These are phyloP conservation scores for Cassiopea andromeda DNA, from an alignment of 30 jellyfish, hydroid and myxozoan genomes.

Conservation along the genomic window DNA sequence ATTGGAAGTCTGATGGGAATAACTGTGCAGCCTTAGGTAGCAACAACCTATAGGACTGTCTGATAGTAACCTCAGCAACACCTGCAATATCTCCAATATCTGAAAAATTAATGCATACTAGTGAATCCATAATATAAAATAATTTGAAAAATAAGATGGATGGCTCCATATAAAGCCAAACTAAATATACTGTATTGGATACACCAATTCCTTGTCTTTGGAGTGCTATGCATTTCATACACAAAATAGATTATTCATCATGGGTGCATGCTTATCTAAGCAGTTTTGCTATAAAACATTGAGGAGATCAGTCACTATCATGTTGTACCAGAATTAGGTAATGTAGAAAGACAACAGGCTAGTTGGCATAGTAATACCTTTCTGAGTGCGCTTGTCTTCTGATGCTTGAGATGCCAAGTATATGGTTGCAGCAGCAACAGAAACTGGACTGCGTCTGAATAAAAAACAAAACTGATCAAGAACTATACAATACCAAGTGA, in stretches of 20 bases:
- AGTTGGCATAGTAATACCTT: slow-evolving; percentile 46
- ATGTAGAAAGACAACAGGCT: neutral
- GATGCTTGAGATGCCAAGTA: slow-evolving; percentile 98
- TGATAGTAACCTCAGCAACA: slow-evolving; percentile 97
- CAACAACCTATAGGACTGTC: slow-evolving; percentile 89
- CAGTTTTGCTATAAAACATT: no score
- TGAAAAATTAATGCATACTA: neutral
- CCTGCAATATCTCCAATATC: slow-evolving; percentile 99
- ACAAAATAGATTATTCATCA: no score
- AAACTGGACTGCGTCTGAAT: slow-evolving; percentile 97
- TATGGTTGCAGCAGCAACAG: slow-evolving; percentile 99
- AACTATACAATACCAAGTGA: no score
- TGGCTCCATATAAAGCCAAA: no score
- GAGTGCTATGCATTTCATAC: no score
- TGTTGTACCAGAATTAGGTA: no score
- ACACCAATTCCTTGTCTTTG: no score
- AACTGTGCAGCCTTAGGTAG: slow-evolving; percentile 92
- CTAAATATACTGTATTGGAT: no score
- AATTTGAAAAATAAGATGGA: no score
- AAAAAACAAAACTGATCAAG: no score
- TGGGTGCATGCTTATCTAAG: no score
- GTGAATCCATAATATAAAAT: neutral
- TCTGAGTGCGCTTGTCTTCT: slow-evolving; percentile 91
- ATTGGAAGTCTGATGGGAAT: slow-evolving; percentile 93
- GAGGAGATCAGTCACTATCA: no score